Evolutionary conservation across 1,140 invertebrate species (phyloP).

Genomic region (Zaprionus taronus): DNA sequence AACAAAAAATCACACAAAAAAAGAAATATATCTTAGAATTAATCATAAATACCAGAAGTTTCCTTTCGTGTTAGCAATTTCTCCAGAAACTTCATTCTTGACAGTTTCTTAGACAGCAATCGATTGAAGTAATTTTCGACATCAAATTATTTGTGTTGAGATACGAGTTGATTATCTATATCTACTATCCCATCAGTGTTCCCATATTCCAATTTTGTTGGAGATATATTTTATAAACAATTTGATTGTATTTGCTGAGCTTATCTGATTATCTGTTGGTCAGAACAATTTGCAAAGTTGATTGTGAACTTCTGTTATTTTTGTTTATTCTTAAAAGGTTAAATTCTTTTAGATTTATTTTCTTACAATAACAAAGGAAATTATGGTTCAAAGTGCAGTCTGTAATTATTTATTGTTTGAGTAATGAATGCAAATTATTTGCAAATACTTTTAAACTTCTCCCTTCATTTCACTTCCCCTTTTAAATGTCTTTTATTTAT

Average conservation of each 20-base stretch:
- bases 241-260: background rate
- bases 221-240: background rate
- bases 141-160: background rate
- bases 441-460: slow-evolving; percentile 2
- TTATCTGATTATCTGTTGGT: too few species aligned
- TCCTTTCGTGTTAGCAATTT: too few species aligned
- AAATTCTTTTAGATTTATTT: background rate
- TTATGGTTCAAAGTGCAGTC: background rate
- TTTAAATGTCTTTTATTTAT: slow-evolving; percentile 14
- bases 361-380: background rate
- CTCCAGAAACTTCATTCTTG: background rate
- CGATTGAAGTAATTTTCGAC: background rate
- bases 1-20: background rate
- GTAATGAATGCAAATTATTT: slow-evolving; percentile 9
- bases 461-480: background rate
- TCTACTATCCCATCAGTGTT: background rate
- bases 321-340: background rate
- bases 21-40: background rate
- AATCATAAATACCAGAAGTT: too few species aligned
- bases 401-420: slow-evolving; percentile 3
- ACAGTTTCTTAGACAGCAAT: background rate
- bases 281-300: too few species aligned
- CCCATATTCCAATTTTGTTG: background rate
- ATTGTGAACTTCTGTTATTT: too few species aligned
- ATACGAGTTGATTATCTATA: background rate